phyloP scores from a whole-genome alignment of 2,113 vertebrate genomes.

The Muscicapa adusta region DNA sequence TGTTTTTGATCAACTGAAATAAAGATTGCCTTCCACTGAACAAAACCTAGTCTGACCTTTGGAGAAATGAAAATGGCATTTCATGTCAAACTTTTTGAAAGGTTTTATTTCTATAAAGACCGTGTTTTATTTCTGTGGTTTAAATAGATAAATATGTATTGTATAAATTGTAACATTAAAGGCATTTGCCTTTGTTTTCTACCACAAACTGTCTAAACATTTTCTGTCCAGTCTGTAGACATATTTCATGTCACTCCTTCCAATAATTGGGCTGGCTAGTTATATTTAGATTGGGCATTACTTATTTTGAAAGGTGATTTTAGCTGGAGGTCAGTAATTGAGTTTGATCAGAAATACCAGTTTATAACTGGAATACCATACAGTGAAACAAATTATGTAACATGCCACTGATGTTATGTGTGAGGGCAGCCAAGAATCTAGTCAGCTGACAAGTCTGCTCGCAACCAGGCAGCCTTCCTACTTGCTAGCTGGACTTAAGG shows the following conservation, averaged over 20 bases:
- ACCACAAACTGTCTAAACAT: neutral
- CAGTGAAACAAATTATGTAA: neutral
- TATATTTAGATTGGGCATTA: neutral
- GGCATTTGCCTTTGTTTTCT: neutral
- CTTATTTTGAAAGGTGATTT: neutral
- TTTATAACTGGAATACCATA: neutral
- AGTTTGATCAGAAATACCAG: neutral
- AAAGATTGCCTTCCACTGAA: neutral
- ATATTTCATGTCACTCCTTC: neutral
- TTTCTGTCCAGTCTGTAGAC: neutral
- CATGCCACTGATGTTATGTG: neutral
- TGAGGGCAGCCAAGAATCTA: neutral
- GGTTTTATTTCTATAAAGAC: neutral
- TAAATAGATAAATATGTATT: neutral
- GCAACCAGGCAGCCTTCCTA: neutral
- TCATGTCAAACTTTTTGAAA: neutral
- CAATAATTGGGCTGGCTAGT: neutral
- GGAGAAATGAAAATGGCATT: neutral
- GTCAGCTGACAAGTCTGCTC: neutral
- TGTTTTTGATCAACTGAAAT: neutral
- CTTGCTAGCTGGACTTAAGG: neutral
- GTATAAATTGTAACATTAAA: neutral
- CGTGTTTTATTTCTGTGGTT: neutral
- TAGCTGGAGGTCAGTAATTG: neutral
- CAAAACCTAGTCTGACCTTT: neutral